These are phyloP conservation scores for Corythaixoides concolor DNA, from an alignment of 2,113 vertebrate species.

Conservation along the genomic window DNA sequence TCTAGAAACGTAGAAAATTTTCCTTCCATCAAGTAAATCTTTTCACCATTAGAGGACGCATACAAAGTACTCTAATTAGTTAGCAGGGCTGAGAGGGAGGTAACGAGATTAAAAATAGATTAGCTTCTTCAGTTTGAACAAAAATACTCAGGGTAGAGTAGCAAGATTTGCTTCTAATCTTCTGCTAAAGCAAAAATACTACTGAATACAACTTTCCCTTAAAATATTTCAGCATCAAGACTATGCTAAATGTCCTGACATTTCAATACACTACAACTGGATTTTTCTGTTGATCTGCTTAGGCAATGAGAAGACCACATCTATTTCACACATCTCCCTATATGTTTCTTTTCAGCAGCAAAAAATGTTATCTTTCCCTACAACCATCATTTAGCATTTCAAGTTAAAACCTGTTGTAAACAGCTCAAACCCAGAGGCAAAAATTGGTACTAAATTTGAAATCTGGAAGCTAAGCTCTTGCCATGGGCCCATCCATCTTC, in stretches of 20 bases:
- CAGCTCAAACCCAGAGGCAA: conserved; percentile 50
- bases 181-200: conserved; percentile 25
- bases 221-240: conserved; percentile 29
- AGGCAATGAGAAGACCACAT: background rate
- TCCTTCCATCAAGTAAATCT: background rate
- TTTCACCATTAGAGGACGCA: background rate
- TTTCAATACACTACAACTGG: background rate
- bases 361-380: conserved; percentile 37
- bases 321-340: background rate
- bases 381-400: conserved; percentile 37
- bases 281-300: conserved; percentile 24
- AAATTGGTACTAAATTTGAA: conserved; percentile 7
- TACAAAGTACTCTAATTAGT: background rate
- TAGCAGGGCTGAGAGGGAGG: background rate
- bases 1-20: background rate
- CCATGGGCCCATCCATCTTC: conserved; percentile 28
- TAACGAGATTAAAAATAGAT: background rate
- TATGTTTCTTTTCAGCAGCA: conserved; percentile 20
- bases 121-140: background rate
- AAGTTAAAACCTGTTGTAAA: conserved; percentile 44
- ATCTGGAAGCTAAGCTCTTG: conserved; percentile 42
- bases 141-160: background rate
- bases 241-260: conserved; percentile 18
- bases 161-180: background rate
- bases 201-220: background rate